phyloP scores from a whole-genome alignment of 2,888 invertebrate species.

The Macaria notata region DNA sequence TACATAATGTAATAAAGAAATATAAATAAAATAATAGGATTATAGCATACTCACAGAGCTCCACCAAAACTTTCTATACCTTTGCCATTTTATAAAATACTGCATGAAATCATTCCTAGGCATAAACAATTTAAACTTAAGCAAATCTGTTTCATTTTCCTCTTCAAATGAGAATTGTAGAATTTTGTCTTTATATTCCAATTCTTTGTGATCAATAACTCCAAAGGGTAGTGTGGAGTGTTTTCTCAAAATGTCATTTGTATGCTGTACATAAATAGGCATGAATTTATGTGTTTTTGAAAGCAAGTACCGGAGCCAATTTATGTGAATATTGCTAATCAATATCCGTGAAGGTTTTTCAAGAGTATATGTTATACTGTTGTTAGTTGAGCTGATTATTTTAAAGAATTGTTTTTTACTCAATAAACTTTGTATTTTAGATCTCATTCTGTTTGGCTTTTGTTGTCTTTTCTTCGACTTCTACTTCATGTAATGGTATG shows the following conservation, averaged over 20 bases:
- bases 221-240: slow-evolving; percentile 43
- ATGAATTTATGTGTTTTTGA: slow-evolving; percentile 57
- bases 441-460: slow-evolving; percentile 64
- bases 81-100: slow-evolving; percentile 88
- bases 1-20: too few species aligned
- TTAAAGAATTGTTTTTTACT: slow-evolving; percentile 58
- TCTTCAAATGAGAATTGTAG: slow-evolving; percentile 40
- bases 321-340: slow-evolving; percentile 58
- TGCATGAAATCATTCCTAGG: slow-evolving; percentile 79
- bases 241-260: slow-evolving; percentile 22
- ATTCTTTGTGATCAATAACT: slow-evolving; percentile 34
- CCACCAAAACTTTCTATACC: slow-evolving; percentile 93
- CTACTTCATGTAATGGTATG: slow-evolving; percentile 85
- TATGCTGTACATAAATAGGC: slow-evolving; percentile 50
- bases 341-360: slow-evolving; percentile 57
- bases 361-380: slow-evolving; percentile 42
- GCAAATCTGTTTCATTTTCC: slow-evolving; percentile 34
- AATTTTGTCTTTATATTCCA: slow-evolving; percentile 20
- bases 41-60: slow-evolving; percentile 82
- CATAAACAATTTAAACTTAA: slow-evolving; percentile 68
- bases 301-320: slow-evolving; percentile 61
- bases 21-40: too few species aligned
- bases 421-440: slow-evolving; percentile 53
- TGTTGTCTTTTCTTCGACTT: slow-evolving; percentile 43
- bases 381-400: slow-evolving; percentile 37